A percentile compares a stretch with the other conserved stretches of the same genome.
phyloP scores from a whole-genome alignment of 2,888 invertebrate species.

The Choristoneura rosaceana region DNA sequence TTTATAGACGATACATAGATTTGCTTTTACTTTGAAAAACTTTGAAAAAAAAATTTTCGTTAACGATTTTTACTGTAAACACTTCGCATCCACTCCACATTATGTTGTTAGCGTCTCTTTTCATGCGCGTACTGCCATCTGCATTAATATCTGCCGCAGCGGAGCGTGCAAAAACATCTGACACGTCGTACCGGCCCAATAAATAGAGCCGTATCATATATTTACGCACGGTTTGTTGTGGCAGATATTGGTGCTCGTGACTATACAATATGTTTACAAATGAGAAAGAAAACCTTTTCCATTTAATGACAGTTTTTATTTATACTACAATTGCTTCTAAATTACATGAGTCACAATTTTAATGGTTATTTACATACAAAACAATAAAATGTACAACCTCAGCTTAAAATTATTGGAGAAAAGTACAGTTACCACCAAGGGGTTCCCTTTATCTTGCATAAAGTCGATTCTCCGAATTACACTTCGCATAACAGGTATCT shows the following conservation, averaged over 20 bases:
- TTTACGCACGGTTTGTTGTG: too few species aligned
- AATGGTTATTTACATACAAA: neutral
- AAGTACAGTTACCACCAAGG: neutral
- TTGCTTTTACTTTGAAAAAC: neutral
- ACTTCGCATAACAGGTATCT: too few species aligned
- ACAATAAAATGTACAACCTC: neutral
- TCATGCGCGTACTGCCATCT: neutral
- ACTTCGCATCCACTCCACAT: neutral
- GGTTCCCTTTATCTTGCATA: too few species aligned
- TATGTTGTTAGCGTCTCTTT: neutral
- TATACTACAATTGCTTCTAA: neutral
- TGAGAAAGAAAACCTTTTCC: neutral
- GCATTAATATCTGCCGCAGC: too few species aligned
- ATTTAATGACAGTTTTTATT: conserved; percentile 1
- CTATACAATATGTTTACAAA: neutral
- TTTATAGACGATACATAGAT: too few species aligned
- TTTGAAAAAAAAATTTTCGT: neutral
- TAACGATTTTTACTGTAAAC: neutral
- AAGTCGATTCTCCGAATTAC: too few species aligned
- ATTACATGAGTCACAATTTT: neutral
- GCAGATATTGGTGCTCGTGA: too few species aligned
- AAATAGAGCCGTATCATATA: too few species aligned
- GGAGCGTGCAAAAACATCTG: too few species aligned
- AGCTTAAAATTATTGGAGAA: neutral
- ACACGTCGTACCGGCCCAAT: too few species aligned